Base-by-base conservation (phyloP, 2,888 invertebrate genomes). In the Calliopum simillimum region DNA sequence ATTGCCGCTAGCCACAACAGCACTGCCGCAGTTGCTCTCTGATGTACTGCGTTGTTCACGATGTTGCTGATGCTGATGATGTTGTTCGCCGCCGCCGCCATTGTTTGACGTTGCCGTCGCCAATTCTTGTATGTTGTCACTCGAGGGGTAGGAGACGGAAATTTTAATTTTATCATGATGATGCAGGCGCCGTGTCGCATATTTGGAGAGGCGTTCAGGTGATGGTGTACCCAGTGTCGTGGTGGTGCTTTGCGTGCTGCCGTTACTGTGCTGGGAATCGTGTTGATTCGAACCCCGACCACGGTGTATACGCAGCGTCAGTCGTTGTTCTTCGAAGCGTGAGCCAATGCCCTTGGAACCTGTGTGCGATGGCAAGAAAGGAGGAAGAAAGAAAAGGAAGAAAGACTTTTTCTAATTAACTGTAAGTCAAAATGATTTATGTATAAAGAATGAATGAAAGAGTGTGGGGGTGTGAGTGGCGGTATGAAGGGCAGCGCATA, bases 291-390 rank as follows among this genome's bases (percentile, higher is more conserved):
- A 92, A 0, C 93, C 92, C 1, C 94, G 88, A 0, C 97, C 97
- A 0, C 97, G 89, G 85, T 98, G 97, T 78, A 98, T 96, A 76
- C 97, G 89, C 72, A 98, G 86, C 0, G 97, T 97, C 47, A 97
- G 88, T n/a, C 95, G 91, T 84, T 96, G 95, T 84, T 96, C 95
- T 78, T 95, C 94, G 83, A 95, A 95, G 33, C 95, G 91, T 79
- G 88, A 92, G 41, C 93, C 93, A 65, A 92, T 86, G 53, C 91
- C 91, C 77, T 89, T 89, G n/a, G 88, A 86, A 70, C 91, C 91
- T 82, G 66, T 12, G 12, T 43, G 3, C 1, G 16, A 14, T 4
- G 51, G 5, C 4, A 63, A 12, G 1, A 64, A n/a, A 64, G 4
- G 70, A 68, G 23, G 8, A 56, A 63, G 21, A 55, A 8, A 58